Base-by-base conservation (phyloP, 2,888 invertebrate species). In the Caenorhabditis auriculariae region DNA sequence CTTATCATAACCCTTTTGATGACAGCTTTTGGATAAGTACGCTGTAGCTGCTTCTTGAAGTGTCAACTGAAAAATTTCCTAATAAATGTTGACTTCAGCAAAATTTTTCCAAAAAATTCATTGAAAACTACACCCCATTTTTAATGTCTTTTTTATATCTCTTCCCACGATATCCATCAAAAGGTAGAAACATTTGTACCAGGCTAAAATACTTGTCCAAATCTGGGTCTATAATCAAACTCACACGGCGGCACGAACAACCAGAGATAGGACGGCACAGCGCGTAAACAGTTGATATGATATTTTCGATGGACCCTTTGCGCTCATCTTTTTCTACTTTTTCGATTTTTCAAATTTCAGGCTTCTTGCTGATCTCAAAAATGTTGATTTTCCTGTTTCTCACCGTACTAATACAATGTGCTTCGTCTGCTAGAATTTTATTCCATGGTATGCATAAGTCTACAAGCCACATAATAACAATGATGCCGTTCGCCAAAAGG, bases 391-490 rank as follows among this genome's bases (percentile, higher is more conserved):
- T n/a, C n/a, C n/a, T n/a, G n/a, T n/a, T n/a, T n/a, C n/a, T n/a
- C n/a, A n/a, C n/a, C n/a, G n/a, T 38, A 21, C 38, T 21, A 38
- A 19, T 21, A 4, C 6, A 5, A 17, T 19, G 21, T 21, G 38
- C 17, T 38, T 12, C 38, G 12, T 21, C 43, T 3, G 57, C 45
- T 15, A 54, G 28, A 29, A 60, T 64, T 42, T 44, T 60, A 39
- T 65, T 60, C 49, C 56, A 60, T 48, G 60, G 57, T 27, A 65
- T 65, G 65, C 65, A 65, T 44, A 42, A 47, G 4, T 57, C 57
- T 1, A 47, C 39, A 21, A 55, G 55, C 27, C 65, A 65, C 48
- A 54, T 61, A 32, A 58, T 54, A 4, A 65, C 57, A 44, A 60
- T 65, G 60, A 21, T 65, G 32, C 60, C 65, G 4, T 26, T 60